A percentile compares a stretch with the other conserved stretches of the same genome.
These are phyloP conservation scores for Dicyrtoma fusca DNA, from an alignment of 2,888 invertebrate species.

Conservation along the genomic window DNA sequence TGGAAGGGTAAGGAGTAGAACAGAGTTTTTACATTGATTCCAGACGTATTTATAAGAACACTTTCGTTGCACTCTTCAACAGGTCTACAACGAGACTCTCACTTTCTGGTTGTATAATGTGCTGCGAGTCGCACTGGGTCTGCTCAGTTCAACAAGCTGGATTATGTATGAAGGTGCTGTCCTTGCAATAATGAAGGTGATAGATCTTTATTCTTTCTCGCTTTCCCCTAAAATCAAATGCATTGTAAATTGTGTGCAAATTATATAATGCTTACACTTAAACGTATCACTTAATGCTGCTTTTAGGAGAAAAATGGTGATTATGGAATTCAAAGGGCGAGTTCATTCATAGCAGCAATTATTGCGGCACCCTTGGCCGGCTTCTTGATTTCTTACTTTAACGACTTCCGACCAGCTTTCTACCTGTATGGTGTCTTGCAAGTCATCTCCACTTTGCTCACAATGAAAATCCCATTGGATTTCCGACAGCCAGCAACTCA, in stretches of 20 bases:
- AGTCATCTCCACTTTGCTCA: constrained; percentile 69
- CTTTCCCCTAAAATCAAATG: background rate
- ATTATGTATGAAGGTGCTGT: constrained; percentile 37
- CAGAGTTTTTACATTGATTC: no score
- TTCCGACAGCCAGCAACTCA: constrained; percentile 75
- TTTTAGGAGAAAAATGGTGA: constrained; percentile 63
- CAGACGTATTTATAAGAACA: no score
- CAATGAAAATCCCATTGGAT: constrained; percentile 74
- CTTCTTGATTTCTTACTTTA: constrained; percentile 63
- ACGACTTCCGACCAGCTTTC: constrained; percentile 70
- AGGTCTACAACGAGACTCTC: constrained; percentile 11
- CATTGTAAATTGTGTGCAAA: background rate
- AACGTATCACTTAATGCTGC: no score
- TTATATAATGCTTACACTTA: background rate
- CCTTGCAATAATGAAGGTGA: constrained; percentile 31
- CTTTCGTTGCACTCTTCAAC: no score
- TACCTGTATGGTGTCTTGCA: constrained; percentile 74
- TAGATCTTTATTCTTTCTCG: background rate
- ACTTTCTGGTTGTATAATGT: constrained; percentile 27
- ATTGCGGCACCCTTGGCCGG: constrained; percentile 79
- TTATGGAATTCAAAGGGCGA: constrained; percentile 76
- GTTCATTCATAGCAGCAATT: constrained; percentile 76
- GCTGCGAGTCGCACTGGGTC: constrained; percentile 4
- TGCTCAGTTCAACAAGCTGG: constrained; percentile 26
- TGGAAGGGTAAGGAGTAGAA: no score